phyloP scores from a whole-genome alignment of 2,113 vertebrate species.

The Phyllopteryx taeniolatus region DNA sequence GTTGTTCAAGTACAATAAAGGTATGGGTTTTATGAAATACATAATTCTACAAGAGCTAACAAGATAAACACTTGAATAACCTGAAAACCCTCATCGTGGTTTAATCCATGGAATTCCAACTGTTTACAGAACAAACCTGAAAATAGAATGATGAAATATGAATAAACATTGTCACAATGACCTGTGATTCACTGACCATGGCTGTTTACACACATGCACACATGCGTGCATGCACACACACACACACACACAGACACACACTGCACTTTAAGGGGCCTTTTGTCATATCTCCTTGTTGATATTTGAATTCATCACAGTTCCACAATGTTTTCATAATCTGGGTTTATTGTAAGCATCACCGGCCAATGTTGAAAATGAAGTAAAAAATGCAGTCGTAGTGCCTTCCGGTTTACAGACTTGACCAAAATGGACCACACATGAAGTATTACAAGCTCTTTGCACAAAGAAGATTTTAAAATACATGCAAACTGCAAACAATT shows the following conservation, averaged over 20 bases:
- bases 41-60: neutral
- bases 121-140: constrained; percentile 53
- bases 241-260: constrained; percentile 29
- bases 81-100: constrained; percentile 36
- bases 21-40: neutral
- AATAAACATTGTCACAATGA: constrained; percentile 53
- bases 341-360: constrained; percentile 76
- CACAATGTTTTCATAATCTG: constrained; percentile 75
- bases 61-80: constrained; percentile 18
- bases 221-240: constrained; percentile 43
- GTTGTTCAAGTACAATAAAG: neutral
- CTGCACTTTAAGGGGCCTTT: constrained; percentile 52
- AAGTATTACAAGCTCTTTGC: constrained; percentile 46
- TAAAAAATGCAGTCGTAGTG: constrained; percentile 56
- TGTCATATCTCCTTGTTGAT: constrained; percentile 75
- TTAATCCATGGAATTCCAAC: constrained; percentile 27
- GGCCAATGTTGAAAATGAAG: constrained; percentile 72
- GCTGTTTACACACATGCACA: constrained; percentile 48
- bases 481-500: constrained; percentile 41
- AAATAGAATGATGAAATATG: constrained; percentile 60
- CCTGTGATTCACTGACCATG: constrained; percentile 42
- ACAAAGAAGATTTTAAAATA: constrained; percentile 69
- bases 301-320: constrained; percentile 68
- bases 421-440: constrained; percentile 72
- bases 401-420: constrained; percentile 44